A percentile compares a stretch with the other conserved stretches of the same genome.
Conservation (phyloP, 2,113 vertebrate genomes). For the Eolophus roseicapilla region DNA sequence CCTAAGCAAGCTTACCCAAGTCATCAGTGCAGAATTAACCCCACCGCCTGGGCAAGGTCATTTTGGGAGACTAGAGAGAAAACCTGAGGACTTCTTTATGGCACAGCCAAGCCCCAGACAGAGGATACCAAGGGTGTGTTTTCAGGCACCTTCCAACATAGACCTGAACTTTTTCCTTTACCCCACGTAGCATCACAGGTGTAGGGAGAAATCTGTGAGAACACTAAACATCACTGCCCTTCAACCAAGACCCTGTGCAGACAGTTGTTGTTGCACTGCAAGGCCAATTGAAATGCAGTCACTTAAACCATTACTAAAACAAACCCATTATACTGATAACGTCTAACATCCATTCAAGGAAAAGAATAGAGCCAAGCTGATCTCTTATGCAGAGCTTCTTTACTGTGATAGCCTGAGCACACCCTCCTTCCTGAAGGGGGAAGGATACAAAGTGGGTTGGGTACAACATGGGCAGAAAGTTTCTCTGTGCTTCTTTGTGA, state of each 20-base stretch:
- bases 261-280: background rate
- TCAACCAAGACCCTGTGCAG: background rate
- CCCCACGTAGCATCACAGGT: background rate
- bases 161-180: background rate
- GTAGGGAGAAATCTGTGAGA: background rate
- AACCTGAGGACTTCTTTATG: rapidly evolving
- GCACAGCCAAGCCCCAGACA: background rate
- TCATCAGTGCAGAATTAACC: background rate
- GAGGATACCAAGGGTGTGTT: rapidly evolving
- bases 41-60: background rate
- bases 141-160: background rate
- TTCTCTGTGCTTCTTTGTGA: background rate
- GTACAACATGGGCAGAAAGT: background rate
- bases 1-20: background rate
- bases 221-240: background rate
- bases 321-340: background rate
- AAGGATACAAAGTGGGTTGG: background rate
- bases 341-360: background rate
- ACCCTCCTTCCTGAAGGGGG: background rate
- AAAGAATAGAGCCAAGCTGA: background rate
- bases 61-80: background rate
- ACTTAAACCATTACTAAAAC: background rate
- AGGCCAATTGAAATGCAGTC: background rate
- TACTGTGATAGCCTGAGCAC: background rate
- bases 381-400: background rate